Conservation (phyloP, 2,888 invertebrate genomes). For the Drepanosiphum platanoidis region DNA sequence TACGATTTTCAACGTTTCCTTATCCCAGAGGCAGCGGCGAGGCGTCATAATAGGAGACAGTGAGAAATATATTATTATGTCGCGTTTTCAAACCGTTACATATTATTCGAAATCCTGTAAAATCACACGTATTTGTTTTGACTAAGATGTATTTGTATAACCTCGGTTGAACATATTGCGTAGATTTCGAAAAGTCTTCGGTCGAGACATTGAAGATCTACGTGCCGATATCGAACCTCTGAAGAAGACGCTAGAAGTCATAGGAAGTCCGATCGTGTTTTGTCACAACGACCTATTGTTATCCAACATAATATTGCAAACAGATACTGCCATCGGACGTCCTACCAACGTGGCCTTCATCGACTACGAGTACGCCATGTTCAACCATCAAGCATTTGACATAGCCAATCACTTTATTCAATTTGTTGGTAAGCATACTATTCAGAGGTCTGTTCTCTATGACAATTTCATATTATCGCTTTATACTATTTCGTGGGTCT, state of each 20-base stretch:
- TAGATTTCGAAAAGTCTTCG: slow-evolving; percentile 77
- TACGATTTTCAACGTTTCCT: no score
- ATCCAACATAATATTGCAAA: slow-evolving; percentile 90
- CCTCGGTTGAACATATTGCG: background rate
- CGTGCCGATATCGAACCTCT: slow-evolving; percentile 76
- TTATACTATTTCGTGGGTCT: no score
- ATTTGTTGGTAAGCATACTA: slow-evolving; percentile 91
- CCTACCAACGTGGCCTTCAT: slow-evolving; percentile 84
- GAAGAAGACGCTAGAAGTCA: slow-evolving; percentile 73
- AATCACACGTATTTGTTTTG: no score
- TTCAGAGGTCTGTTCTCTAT: no score
- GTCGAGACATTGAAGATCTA: slow-evolving; percentile 71
- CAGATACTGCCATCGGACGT: slow-evolving; percentile 66
- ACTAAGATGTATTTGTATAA: no score
- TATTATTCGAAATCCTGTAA: no score
- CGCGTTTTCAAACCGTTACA: no score
- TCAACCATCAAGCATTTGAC: slow-evolving; percentile 94
- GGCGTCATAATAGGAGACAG: no score
- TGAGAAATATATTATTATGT: no score
- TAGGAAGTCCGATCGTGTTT: slow-evolving; percentile 85
- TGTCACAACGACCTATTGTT: slow-evolving; percentile 97
- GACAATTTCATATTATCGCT: no score
- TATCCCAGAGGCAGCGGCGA: no score
- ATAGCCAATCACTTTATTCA: slow-evolving; percentile 98
- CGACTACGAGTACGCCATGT: slow-evolving; percentile 95